Percentiles rank a stretch among this genome's conserved stretches.
Conservation (phyloP, 2,797 vertebrate species). For the Eleutherodactylus coqui region DNA sequence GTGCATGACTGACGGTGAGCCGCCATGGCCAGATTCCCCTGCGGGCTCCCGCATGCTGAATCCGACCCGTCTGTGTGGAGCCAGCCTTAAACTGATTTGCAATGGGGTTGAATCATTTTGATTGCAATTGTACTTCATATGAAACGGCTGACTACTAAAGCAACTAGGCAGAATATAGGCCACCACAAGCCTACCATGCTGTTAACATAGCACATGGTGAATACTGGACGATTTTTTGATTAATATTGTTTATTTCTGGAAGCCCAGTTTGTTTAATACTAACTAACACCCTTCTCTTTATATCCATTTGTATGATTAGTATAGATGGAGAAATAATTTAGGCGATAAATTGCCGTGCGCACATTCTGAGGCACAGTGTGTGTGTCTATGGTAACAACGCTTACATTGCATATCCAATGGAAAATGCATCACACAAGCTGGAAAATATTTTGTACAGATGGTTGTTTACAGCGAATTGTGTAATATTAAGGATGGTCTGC, state of each 20-base stretch:
- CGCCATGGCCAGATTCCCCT: too few relatives aligned
- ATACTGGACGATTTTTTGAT: too few relatives aligned
- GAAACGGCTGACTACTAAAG: background rate
- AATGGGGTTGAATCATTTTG: too few relatives aligned
- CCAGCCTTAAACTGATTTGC: too few relatives aligned
- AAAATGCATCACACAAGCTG: background rate
- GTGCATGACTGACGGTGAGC: too few relatives aligned
- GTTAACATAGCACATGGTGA: too few relatives aligned
- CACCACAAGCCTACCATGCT: background rate
- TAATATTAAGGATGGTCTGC: background rate
- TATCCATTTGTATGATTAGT: background rate
- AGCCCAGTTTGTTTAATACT: background rate
- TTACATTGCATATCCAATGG: background rate
- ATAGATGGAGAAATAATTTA: background rate
- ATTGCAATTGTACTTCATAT: too few relatives aligned
- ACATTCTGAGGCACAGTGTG: background rate
- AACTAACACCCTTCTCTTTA: background rate
- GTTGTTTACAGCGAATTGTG: background rate
- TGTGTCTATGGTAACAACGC: slow-evolving; percentile 17
- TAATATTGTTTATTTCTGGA: too few relatives aligned
- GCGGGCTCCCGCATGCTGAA: too few relatives aligned
- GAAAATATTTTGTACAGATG: background rate
- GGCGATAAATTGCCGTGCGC: background rate
- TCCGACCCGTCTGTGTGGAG: too few relatives aligned
- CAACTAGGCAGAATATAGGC: too few relatives aligned